phyloP scores from a whole-genome alignment of 1,140 invertebrate species.

The Paralvinella palmiformis region DNA sequence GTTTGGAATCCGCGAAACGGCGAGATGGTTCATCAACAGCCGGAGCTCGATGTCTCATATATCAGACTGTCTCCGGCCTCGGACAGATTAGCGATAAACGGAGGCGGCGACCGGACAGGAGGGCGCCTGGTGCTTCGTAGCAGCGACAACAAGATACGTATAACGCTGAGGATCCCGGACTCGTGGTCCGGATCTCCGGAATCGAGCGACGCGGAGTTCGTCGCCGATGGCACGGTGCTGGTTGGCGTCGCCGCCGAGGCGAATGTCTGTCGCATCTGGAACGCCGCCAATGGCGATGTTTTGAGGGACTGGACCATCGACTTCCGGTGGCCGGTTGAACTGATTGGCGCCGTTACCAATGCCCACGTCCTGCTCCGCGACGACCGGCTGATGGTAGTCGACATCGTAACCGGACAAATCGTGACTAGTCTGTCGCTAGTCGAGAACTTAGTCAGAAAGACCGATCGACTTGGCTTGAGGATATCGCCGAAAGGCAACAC shows the following conservation, averaged over 20 bases:
- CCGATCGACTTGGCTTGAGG: neutral
- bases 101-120: neutral
- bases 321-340: neutral
- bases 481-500: slow-evolving; percentile 5
- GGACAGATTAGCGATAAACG: slow-evolving; percentile 6
- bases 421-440: neutral
- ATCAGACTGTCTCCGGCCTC: slow-evolving; percentile 8
- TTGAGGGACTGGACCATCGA: slow-evolving; percentile 3
- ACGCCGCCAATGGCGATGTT: slow-evolving; percentile 13
- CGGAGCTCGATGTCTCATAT: slow-evolving; percentile 2
- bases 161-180: slow-evolving; percentile 2
- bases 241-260: slow-evolving; percentile 1
- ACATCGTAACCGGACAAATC: slow-evolving; percentile 15
- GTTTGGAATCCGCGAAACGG: slow-evolving; percentile 16
- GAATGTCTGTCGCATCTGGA: slow-evolving; percentile 9
- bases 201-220: slow-evolving; percentile 6
- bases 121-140: slow-evolving; percentile 8
- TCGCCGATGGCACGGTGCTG: slow-evolving; percentile 12
- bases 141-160: slow-evolving; percentile 5
- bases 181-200: neutral
- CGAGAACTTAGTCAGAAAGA: neutral
- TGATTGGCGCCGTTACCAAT: slow-evolving; percentile 14
- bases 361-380: slow-evolving; percentile 11
- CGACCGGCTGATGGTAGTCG: neutral
- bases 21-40: neutral